A percentile compares a stretch with the other conserved stretches of the same genome.
Conservation (phyloP, 2,797 vertebrate genomes). For the Kryptolebias ocellatus region DNA sequence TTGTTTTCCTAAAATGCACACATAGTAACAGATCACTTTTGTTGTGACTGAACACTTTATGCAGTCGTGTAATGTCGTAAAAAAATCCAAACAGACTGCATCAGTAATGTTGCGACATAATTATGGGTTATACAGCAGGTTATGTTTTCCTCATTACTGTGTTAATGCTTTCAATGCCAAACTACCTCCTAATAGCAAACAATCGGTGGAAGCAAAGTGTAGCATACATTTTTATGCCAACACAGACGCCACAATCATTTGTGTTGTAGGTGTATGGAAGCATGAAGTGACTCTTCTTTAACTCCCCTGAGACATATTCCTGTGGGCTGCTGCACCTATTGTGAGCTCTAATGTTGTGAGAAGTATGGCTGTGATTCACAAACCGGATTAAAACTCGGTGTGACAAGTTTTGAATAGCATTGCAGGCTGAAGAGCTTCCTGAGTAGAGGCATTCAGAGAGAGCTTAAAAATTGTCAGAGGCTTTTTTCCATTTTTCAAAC, state of each 20-base stretch:
- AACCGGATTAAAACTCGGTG: slow-evolving; percentile 56
- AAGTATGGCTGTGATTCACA: slow-evolving; percentile 43
- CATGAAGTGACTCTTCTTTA: slow-evolving; percentile 17
- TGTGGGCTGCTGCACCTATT: slow-evolving; percentile 13
- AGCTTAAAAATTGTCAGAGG: slow-evolving; percentile 13
- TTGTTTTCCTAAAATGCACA: not conserved
- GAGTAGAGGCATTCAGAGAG: slow-evolving; percentile 24
- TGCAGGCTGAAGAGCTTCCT: slow-evolving; percentile 37
- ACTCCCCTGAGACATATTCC: slow-evolving; percentile 19
- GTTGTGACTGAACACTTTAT: not conserved
- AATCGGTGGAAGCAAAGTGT: not conserved
- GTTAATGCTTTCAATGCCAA: slow-evolving; percentile 1
- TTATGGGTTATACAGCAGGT: not conserved
- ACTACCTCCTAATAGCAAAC: not conserved
- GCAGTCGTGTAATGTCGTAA: not conserved
- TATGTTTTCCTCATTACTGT: not conserved
- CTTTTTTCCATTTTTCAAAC: slow-evolving; percentile 17
- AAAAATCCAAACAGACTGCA: not conserved
- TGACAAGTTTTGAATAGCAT: slow-evolving; percentile 54
- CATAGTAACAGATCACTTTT: not conserved
- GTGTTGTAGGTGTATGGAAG: not conserved
- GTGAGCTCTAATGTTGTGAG: slow-evolving; percentile 41
- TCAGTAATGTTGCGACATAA: not conserved
- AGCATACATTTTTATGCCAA: not conserved
- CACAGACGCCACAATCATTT: not conserved